Conservation (phyloP, 2,113 vertebrate genomes). For the Marcusenius ussheri region DNA sequence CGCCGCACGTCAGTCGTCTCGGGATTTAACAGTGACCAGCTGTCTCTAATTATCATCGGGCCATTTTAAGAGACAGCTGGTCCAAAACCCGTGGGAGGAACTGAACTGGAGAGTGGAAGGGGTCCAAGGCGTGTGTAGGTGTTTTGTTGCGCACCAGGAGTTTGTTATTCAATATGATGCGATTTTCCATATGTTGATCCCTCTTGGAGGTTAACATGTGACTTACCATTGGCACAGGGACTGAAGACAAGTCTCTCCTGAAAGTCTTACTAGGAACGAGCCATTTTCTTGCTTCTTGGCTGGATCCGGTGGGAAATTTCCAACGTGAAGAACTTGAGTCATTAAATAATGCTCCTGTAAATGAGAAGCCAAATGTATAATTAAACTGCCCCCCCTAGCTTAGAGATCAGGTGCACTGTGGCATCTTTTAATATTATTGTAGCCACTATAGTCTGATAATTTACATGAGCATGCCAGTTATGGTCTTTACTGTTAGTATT, state of each 20-base stretch:
- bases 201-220: background rate
- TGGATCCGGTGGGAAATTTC: background rate
- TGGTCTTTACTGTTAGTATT: background rate
- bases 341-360: background rate
- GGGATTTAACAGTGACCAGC: slow-evolving; percentile 1
- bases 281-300: background rate
- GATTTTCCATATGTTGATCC: background rate
- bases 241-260: background rate
- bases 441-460: background rate
- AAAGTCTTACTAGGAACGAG: background rate
- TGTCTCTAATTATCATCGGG: background rate
- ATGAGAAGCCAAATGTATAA: background rate
- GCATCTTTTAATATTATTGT: background rate
- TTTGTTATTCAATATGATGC: background rate
- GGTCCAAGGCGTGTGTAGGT: background rate
- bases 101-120: background rate
- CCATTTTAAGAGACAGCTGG: background rate
- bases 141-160: background rate
- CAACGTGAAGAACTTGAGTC: background rate
- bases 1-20: background rate
- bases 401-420: background rate
- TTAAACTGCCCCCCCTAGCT: background rate
- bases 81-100: background rate
- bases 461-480: background rate
- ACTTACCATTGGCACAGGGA: background rate